These are phyloP conservation scores for Chironomus riparius DNA, from an alignment of 2,888 invertebrate species.

Conservation along the genomic window DNA sequence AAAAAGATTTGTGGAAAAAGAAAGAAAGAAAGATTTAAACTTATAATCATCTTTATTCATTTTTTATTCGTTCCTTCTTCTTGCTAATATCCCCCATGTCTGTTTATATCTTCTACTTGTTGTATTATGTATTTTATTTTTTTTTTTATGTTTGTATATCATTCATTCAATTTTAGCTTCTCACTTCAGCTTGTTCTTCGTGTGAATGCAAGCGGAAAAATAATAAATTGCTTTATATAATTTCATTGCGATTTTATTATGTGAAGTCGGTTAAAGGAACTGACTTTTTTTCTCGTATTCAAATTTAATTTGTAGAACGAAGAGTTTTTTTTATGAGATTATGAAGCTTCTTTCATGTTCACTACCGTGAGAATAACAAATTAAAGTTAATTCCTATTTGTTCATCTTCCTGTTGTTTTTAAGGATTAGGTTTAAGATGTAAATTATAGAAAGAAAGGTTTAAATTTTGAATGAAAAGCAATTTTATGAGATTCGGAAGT, in stretches of 20 bases:
- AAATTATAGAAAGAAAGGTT: too few species aligned
- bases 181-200: not conserved
- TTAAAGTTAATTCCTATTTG: not conserved
- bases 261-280: not conserved
- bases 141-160: too few species aligned
- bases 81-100: not conserved
- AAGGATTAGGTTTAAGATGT: too few species aligned
- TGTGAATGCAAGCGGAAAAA: conserved; percentile 8
- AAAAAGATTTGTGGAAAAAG: not conserved
- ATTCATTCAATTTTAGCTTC: not conserved
- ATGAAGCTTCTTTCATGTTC: not conserved
- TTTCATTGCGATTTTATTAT: conserved; percentile 12
- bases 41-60: not conserved
- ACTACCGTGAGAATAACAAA: not conserved
- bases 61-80: not conserved
- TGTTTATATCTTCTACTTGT: not conserved
- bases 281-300: not conserved
- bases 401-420: not conserved
- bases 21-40: not conserved
- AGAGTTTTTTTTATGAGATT: not conserved
- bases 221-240: not conserved
- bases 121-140: too few species aligned
- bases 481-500: too few species aligned
- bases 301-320: not conserved
- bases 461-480: too few species aligned